Percentiles rank a stretch among this genome's conserved stretches.
Conservation (phyloP, 2,113 vertebrate genomes). For the Cathartes aura region DNA sequence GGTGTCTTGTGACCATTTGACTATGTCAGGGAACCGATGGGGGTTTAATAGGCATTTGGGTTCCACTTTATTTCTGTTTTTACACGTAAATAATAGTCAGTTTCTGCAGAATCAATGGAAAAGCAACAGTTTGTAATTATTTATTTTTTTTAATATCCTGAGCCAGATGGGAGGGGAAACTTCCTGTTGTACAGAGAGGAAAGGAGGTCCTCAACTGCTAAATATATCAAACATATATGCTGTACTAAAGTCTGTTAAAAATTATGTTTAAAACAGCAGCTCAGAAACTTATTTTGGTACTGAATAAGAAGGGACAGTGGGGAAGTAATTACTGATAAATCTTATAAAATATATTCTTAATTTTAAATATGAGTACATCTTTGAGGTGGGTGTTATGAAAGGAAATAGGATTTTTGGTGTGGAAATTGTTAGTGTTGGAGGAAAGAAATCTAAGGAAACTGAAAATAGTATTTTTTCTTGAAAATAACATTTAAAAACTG, state of each 20-base stretch:
- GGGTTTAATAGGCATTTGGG: neutral
- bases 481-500: neutral
- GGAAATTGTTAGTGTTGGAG: neutral
- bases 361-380: neutral
- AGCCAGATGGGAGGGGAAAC: conserved; percentile 52
- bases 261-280: neutral
- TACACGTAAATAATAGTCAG: neutral
- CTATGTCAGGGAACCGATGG: rapidly evolving
- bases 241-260: neutral
- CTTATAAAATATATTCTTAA: neutral
- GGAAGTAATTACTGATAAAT: neutral
- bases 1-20: neutral
- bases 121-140: neutral
- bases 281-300: neutral
- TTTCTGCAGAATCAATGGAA: neutral
- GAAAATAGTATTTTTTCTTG: neutral
- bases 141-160: conserved; percentile 36
- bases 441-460: neutral
- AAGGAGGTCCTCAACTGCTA: conserved; percentile 46
- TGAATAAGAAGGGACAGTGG: neutral
- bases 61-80: neutral
- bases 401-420: neutral
- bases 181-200: conserved; percentile 39
- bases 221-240: conserved; percentile 3
- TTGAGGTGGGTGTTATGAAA: neutral